These are phyloP conservation scores for Drosophila triauraria DNA, from an alignment of 1,140 invertebrate genomes.

Conservation along the genomic window DNA sequence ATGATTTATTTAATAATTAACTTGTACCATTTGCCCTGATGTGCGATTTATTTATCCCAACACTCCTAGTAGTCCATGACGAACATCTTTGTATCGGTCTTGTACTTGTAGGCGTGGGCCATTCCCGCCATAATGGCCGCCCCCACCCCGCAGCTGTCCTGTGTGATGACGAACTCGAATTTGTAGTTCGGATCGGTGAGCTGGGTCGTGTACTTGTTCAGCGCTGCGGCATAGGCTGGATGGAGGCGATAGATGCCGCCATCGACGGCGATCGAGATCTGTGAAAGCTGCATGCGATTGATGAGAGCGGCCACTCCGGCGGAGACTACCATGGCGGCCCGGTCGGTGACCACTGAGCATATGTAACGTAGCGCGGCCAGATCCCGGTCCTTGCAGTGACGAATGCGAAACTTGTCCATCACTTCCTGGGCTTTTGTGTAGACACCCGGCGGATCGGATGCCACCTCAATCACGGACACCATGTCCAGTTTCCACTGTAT, in stretches of 20 bases:
- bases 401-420: constrained; percentile 93
- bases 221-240: constrained; percentile 86
- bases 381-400: constrained; percentile 92
- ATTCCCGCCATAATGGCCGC: constrained; percentile 65
- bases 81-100: constrained; percentile 29
- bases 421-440: constrained; percentile 94
- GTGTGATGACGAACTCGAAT: constrained; percentile 48
- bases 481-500: constrained; percentile 89
- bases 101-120: constrained; percentile 29
- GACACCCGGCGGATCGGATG: constrained; percentile 91
- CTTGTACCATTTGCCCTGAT: not conserved
- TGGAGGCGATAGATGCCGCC: constrained; percentile 99
- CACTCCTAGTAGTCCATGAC: constrained; percentile 25
- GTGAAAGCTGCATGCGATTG: constrained; percentile 93
- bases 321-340: constrained; percentile 96
- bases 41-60: not conserved
- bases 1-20: constrained; percentile 1
- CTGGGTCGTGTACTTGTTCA: constrained; percentile 27
- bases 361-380: constrained; percentile 95
- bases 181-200: constrained; percentile 18
- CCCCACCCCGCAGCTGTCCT: constrained; percentile 66
- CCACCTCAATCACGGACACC: constrained; percentile 98
- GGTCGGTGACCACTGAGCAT: constrained; percentile 94
- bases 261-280: constrained; percentile 97
- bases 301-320: constrained; percentile 93